Evolutionary conservation across 2,888 invertebrate species (phyloP), one percentile per base, ranked within the genome.

Genomic region (Philereme vetulata): DNA sequence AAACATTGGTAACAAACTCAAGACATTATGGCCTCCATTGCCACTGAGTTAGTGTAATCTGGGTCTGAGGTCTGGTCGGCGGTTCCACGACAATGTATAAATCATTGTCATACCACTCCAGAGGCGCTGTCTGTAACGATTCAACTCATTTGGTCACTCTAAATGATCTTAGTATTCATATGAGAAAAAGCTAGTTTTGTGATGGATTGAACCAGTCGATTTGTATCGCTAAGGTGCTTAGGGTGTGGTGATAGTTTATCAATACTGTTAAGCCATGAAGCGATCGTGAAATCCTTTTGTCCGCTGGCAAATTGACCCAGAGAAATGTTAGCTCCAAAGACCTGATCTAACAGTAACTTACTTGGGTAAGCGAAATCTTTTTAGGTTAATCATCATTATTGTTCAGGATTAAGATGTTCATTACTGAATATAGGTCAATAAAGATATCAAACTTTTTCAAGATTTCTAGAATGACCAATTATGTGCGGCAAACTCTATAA

Each of bases 21-120:
- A 21, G 21, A 21, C 21, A 2, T 2, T 1, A 21, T 21, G 21
- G 21, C 21, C 21, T 21, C 21, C 21, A 21, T 21, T 21, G 21
- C 21, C 21, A 21, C 21, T 21, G 21, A 1, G 21, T 21, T 21
- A 21, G 21, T 21, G 21, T 21, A 21, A 21, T 21, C 21, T 21
- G 21, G 21, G 21, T 3, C 10, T 42, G 10, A 42, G 44, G 21
- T 21, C 21, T 7, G 44, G 7, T 44, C 21, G 62, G 61, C 64
- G 42, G 66, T 68, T 60, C 66, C 65, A 68, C 67, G 69, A 71
- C 74, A 70, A 70, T 66, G 61, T 68, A 83, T 84, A 80, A 78
- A 84, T 85, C 83, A 83, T 79, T 80, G 80, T 82, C 83, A 77
- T 72, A 81, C 77, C 74, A 74, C 68, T 74, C 73, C 74, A 71